Conservation (phyloP, 2,888 invertebrate species). For the Cataglyphis livida region DNA sequence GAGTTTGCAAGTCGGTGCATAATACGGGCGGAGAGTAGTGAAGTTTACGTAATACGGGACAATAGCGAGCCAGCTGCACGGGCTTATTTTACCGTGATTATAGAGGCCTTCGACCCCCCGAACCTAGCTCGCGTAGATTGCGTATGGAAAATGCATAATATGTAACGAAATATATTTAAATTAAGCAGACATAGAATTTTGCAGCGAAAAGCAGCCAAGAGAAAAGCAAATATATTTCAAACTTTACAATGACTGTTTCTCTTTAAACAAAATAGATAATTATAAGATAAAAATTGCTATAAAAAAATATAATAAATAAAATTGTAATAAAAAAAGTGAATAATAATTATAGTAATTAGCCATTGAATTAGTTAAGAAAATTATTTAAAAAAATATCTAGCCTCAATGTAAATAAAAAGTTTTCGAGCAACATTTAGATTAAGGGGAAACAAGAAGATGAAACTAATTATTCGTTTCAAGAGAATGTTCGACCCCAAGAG, state of each 20-base stretch:
- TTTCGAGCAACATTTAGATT: constrained; percentile 30
- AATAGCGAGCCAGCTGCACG: constrained; percentile 52
- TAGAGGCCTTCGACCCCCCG: constrained; percentile 19
- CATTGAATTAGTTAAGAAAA: neutral
- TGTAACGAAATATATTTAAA: constrained; percentile 37
- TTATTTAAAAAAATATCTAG: neutral
- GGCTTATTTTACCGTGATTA: constrained; percentile 51
- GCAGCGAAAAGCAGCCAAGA: neutral
- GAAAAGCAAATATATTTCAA: neutral
- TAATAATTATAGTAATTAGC: neutral
- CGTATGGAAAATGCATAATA: constrained; percentile 13
- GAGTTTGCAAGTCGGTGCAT: constrained; percentile 50
- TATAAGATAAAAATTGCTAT: neutral
- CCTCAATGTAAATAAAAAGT: constrained; percentile 27
- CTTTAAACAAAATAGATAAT: neutral
- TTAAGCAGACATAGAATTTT: constrained; percentile 3
- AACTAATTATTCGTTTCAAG: constrained; percentile 40
- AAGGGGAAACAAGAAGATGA: constrained; percentile 27
- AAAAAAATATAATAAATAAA: too few species aligned
- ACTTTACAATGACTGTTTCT: neutral
- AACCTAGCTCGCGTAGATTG: constrained; percentile 27
- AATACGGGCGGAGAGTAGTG: constrained; percentile 45
- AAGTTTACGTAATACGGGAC: constrained; percentile 53
- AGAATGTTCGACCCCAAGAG: constrained; percentile 15
- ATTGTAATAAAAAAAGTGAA: neutral